A percentile compares a stretch with the other conserved stretches of the same genome.
Evolutionary conservation across 2,797 vertebrate species (phyloP).

Genomic region (Lacerta agilis): DNA sequence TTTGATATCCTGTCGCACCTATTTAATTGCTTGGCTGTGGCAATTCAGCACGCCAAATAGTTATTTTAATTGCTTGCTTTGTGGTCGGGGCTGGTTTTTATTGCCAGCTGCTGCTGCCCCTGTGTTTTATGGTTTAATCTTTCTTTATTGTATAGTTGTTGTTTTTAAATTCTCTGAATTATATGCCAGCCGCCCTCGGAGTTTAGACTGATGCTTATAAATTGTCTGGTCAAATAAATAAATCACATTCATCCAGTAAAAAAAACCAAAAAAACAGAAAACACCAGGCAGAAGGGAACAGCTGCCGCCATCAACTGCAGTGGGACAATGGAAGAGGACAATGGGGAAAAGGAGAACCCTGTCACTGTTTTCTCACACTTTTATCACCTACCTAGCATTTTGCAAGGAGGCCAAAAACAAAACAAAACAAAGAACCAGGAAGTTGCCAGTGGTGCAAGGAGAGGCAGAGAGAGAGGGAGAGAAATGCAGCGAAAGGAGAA

Average conservation of each 20-base stretch:
- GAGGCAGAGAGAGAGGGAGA: not conserved
- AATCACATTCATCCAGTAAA: conserved; percentile 5
- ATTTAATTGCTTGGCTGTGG: not conserved
- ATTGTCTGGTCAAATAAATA: conserved; percentile 7
- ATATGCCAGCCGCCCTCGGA: not conserved
- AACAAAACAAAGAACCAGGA: not conserved
- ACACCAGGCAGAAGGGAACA: not conserved
- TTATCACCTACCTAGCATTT: not conserved
- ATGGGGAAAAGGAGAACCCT: not conserved
- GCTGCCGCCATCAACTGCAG: too few relatives aligned
- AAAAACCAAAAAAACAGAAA: not conserved
- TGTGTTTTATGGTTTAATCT: conserved; percentile 13
- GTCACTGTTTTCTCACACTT: conserved; percentile 1
- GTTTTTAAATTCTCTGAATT: not conserved
- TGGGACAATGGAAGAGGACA: not conserved
- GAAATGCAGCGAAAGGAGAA: not conserved
- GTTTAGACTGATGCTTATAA: not conserved
- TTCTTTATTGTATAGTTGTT: not conserved
- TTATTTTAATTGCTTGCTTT: conserved; percentile 2
- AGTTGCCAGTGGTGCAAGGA: not conserved
- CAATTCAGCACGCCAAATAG: not conserved
- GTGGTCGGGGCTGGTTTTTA: not conserved
- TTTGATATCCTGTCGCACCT: not conserved
- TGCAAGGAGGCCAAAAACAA: not conserved
- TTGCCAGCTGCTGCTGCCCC: not conserved